Evolutionary conservation across 2,113 vertebrate genomes (phyloP).

Genomic region (Oncorhynchus keta): DNA sequence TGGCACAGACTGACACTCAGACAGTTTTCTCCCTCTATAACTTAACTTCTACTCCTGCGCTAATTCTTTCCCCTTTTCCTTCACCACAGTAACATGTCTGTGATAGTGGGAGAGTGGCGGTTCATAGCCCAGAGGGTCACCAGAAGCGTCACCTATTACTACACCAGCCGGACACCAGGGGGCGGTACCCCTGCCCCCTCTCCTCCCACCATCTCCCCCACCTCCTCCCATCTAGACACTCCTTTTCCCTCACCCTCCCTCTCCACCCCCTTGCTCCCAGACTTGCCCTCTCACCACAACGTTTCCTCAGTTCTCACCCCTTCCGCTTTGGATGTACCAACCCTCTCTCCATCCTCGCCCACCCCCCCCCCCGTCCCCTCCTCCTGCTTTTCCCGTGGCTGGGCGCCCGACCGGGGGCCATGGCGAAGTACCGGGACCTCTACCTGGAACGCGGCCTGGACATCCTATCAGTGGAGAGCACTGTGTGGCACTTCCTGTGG

Average conservation of each 20-base stretch:
- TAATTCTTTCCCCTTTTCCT: neutral
- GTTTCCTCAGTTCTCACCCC: neutral
- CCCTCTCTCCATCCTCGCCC: neutral
- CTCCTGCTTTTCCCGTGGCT: neutral
- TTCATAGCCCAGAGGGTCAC: neutral
- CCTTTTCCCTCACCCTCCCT: neutral
- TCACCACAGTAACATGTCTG: neutral
- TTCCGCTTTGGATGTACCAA: neutral
- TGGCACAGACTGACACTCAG: too few species aligned
- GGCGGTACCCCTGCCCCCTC: neutral
- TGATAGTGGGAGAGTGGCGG: neutral
- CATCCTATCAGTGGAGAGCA: neutral
- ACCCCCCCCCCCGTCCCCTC: neutral
- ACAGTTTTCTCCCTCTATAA: too few species aligned
- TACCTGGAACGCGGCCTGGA: neutral
- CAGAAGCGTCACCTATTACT: neutral
- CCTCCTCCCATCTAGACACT: neutral
- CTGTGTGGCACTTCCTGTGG: constrained; percentile 46
- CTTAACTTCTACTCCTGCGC: neutral
- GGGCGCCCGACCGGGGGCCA: neutral
- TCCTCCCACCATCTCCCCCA: neutral
- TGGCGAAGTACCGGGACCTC: neutral
- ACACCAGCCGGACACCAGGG: neutral
- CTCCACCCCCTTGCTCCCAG: neutral
- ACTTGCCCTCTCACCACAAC: neutral